Evolutionary conservation across 2,797 vertebrate species (phyloP).

Genomic region (Macropodus opercularis): DNA sequence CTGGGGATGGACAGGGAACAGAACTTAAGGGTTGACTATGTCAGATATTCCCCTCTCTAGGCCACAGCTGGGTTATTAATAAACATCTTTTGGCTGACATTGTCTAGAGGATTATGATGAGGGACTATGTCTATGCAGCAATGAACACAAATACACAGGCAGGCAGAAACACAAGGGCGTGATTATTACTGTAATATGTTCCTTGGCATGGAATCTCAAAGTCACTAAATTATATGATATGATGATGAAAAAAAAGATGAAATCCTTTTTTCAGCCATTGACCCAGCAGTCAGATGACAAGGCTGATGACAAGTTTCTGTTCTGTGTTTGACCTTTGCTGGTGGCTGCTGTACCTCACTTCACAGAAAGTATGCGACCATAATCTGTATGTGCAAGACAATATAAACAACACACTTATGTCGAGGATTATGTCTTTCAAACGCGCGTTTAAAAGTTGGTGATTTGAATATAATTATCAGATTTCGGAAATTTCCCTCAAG

Average conservation of each 20-base stretch:
- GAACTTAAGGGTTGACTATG: slow-evolving; percentile 47
- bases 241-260: no score
- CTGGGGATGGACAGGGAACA: slow-evolving; percentile 45
- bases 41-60: slow-evolving; percentile 56
- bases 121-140: slow-evolving; percentile 35
- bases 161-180: background rate
- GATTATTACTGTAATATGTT: background rate
- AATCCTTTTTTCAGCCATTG: background rate
- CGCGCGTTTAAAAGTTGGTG: no score
- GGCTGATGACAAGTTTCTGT: background rate
- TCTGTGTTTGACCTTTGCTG: slow-evolving; percentile 24
- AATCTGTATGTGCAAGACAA: no score
- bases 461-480: no score
- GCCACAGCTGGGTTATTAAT: slow-evolving; percentile 77
- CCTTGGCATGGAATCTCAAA: background rate
- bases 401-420: no score
- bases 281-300: background rate
- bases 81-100: slow-evolving; percentile 82
- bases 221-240: background rate
- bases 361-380: no score
- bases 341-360: no score
- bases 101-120: slow-evolving; percentile 74
- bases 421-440: no score
- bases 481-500: no score
- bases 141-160: slow-evolving; percentile 18